Evolutionary conservation across 2,113 vertebrate genomes (phyloP), one percentile per base, ranked within the genome.

Genomic region (Tympanuchus pallidicinctus): DNA sequence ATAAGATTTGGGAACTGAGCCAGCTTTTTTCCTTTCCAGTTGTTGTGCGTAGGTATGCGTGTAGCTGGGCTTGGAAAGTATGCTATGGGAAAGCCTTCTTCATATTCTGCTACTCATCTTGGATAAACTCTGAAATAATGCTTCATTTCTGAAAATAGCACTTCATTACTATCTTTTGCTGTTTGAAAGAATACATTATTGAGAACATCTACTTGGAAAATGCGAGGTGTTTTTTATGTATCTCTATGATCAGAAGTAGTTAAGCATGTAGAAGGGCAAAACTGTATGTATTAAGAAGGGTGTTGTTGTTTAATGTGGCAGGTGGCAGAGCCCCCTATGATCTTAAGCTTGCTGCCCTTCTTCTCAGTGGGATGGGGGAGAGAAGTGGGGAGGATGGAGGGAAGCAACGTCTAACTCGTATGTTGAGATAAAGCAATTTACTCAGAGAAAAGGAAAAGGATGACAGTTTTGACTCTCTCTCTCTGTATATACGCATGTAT

Each of bases 161-260:
- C 88, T 86, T 82, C 85, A n/a, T 92, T 91, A 69, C 67, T 66
- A 89, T 95, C n/a, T 72, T 47, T 28, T 16, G 80, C 56, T 89
- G 3, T 48, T 87, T 79, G 60, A 36, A 91, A 36, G n/a, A 86
- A 81, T 77, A 12, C 8, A 3, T 69, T 82, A 57, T 48, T 64
- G 36, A 54, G 61, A 94, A 82, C 43, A 64, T 38, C 45, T 94
- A 66, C 81, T 90, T 84, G 90, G 73, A 73, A 90, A 92, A 90
- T 8, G 14, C 56, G 48, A 25, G 21, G 1, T 1, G 38, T 85
- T 54, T 70, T 83, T 82, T 19, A 17, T 74, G 4, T 64, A 82
- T 42, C 13, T 54, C 5, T 47, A 27, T 74, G 40, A 27, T 74
- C 48, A 83, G 22, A 88, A 36, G 40, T 81, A 75, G 25, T 52